Base-by-base conservation (phyloP, 2,113 vertebrate species). In the Trochalopteron elliotii region DNA sequence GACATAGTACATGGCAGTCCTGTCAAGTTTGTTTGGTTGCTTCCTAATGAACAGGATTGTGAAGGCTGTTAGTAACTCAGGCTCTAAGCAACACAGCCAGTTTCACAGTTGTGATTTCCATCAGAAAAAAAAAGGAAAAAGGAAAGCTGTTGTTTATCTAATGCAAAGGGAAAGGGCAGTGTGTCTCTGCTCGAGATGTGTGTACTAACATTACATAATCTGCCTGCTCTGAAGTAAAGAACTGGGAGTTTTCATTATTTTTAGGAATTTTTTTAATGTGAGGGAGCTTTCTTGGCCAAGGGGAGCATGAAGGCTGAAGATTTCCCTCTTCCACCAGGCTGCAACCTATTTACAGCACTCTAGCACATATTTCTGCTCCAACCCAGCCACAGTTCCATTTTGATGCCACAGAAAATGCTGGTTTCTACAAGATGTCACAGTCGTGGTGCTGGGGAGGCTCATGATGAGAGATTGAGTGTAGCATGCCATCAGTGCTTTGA, bases 11-110 rank as follows among this genome's bases (percentile, higher is more conserved):
- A 25, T 49, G 28, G 59, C 5, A 12, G 49, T 45, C n/a, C 70
- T 87, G 72, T 89, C 83, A 87, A 78, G 60, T 96, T 91, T 80
- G 68, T 90, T 96, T 94, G 57, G 77, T 39, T 89, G 18, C 49
- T 94, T 89, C 52, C 70, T 77, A 69, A 83, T 4, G 57, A 76
- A 55, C 60, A 55, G 49, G 77, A 8, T 37, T 71, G 25, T 72
- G 87, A 52, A 79, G 49, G 64, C 40, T 81, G 31, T 82, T 81
- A 55, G 37, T 15, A 71, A 35, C 42, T 67, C 45, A 53, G 60
- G 27, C 59, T 74, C 63, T 44, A 70, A 80, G 42, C 23, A 77
- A 19, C 24, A 33, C 0, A 6, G 47, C 35, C 12, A 40, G 40
- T 28, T n/a, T 4, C 7, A 5, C 40, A 47, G 69, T 78, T 74